Percentiles rank a stretch among this genome's conserved stretches.
phyloP scores from a whole-genome alignment of 1,140 invertebrate genomes.

The Drosophila santomea region DNA sequence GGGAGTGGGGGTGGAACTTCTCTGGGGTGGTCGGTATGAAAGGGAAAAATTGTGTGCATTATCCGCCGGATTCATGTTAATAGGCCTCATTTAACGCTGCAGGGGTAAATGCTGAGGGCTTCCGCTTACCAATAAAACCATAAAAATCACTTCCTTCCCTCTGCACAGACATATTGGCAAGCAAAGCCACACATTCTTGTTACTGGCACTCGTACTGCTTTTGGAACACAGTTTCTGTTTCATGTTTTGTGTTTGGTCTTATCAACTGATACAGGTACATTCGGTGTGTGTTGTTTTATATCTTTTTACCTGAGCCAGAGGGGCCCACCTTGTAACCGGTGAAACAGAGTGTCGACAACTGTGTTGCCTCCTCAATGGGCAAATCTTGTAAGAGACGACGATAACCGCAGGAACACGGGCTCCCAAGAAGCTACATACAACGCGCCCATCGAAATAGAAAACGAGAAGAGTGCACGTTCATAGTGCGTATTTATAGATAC shows the following conservation, averaged over 20 bases:
- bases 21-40: conserved; percentile 47
- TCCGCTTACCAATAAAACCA: conserved; percentile 32
- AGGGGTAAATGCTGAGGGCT: conserved; percentile 1
- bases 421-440: conserved; percentile 36
- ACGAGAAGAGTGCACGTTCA: conserved; percentile 33
- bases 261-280: conserved; percentile 70
- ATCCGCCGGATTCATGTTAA: conserved; percentile 61
- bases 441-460: conserved; percentile 25
- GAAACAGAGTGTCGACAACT: conserved; percentile 66
- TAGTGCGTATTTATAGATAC: conserved; percentile 60
- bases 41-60: conserved; percentile 58
- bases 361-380: conserved; percentile 74
- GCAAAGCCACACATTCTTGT: conserved; percentile 9
- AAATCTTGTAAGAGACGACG: conserved; percentile 66
- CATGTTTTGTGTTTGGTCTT: conserved; percentile 50
- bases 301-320: conserved; percentile 13
- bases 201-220: conserved; percentile 6
- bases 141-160: conserved; percentile 26
- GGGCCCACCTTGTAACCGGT: conserved; percentile 50
- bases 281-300: conserved; percentile 44
- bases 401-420: conserved; percentile 49
- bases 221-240: conserved; percentile 47
- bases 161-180: conserved; percentile 16
- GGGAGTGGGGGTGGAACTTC: conserved; percentile 7
- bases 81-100: conserved; percentile 75